A percentile compares a stretch with the other conserved stretches of the same genome.
These are phyloP conservation scores for Leptothorax acervorum DNA, from an alignment of 2,888 invertebrate species.

Conservation along the genomic window DNA sequence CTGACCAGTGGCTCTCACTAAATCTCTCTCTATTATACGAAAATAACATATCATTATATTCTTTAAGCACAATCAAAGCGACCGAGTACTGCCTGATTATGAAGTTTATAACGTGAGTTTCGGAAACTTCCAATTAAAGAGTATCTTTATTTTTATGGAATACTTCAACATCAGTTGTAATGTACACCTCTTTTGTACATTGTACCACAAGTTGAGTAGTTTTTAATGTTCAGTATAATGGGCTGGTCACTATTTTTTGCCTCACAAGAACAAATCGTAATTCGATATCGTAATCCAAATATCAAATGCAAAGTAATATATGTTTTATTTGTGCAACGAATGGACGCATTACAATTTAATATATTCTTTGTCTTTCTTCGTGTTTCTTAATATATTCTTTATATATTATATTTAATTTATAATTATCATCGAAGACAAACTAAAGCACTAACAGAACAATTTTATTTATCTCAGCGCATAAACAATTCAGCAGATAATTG, in stretches of 20 bases:
- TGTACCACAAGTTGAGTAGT: not conserved
- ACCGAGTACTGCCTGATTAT: not conserved
- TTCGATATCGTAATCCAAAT: not conserved
- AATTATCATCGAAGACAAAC: not conserved
- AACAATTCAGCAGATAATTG: not conserved
- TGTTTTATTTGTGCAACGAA: not conserved
- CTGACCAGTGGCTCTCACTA: conserved; percentile 79
- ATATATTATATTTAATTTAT: not conserved
- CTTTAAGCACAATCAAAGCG: not conserved
- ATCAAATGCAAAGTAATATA: not conserved
- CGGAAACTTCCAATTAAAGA: not conserved
- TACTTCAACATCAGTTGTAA: not conserved
- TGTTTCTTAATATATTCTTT: not conserved
- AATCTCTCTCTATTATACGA: not conserved
- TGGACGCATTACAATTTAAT: not conserved
- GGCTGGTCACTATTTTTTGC: not conserved
- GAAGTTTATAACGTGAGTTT: not conserved
- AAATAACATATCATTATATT: not conserved
- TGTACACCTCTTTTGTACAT: not conserved
- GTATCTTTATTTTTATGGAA: not conserved
- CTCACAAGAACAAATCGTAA: not conserved
- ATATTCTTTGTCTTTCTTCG: not conserved
- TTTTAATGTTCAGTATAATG: not conserved
- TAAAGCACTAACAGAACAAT: not conserved
- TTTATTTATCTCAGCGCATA: not conserved